Evolutionary conservation across 1,140 invertebrate genomes (phyloP).

Genomic region (Heliconius eleuchia): DNA sequence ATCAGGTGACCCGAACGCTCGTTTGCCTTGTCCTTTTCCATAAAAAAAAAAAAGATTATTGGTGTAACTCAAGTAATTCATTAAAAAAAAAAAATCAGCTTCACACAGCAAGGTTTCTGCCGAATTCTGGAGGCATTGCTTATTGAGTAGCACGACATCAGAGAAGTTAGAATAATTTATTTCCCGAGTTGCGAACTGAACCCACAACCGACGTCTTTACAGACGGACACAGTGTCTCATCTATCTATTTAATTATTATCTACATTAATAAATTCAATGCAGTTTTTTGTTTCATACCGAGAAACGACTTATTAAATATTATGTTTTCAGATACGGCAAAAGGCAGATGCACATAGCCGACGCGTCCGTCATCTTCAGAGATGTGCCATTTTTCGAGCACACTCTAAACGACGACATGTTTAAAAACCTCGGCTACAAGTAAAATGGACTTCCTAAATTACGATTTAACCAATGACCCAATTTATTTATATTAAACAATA

Average conservation of each 20-base stretch:
- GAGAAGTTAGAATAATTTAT: too few species aligned
- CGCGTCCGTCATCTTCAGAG: conserved; percentile 69
- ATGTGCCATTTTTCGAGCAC: conserved; percentile 66
- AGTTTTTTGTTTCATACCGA: neutral
- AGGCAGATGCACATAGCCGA: conserved; percentile 75
- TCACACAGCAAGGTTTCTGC: too few species aligned
- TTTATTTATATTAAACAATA: conserved; percentile 22
- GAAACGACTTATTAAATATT: conserved; percentile 9
- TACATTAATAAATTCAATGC: neutral
- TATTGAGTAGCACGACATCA: too few species aligned
- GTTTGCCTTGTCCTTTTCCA: too few species aligned
- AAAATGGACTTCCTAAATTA: conserved; percentile 37
- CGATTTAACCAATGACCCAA: conserved; percentile 15
- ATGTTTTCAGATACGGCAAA: conserved; percentile 68
- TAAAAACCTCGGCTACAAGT: conserved; percentile 66
- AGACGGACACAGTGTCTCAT: too few species aligned
- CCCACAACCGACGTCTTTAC: too few species aligned
- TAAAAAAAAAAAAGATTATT: too few species aligned
- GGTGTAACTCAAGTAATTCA: too few species aligned
- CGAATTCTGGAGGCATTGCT: too few species aligned
- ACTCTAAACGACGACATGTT: conserved; percentile 60
- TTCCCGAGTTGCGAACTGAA: too few species aligned
- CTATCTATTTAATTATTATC: neutral
- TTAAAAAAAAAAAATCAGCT: too few species aligned
- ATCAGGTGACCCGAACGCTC: too few species aligned